Conservation (phyloP, 37 sponge, comb jelly and placozoan species). For the Hormiphora californensis region DNA sequence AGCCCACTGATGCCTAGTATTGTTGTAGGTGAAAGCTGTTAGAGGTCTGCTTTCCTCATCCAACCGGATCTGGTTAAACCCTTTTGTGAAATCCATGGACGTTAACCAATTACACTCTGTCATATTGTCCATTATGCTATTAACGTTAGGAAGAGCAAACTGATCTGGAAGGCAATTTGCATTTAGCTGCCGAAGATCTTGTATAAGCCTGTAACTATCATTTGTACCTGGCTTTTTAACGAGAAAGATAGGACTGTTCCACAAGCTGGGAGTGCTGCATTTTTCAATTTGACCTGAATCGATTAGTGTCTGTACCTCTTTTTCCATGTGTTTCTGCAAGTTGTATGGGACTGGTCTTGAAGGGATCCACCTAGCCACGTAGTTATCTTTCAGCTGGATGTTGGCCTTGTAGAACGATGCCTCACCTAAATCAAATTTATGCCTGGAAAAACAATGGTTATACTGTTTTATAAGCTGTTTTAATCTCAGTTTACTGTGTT, state of each 20-base stretch:
- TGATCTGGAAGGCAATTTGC: neutral
- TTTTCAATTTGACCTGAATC: neutral
- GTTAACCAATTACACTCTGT: constrained; percentile 50
- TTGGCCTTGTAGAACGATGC: constrained; percentile 43
- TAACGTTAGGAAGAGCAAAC: constrained; percentile 9
- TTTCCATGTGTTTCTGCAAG: neutral
- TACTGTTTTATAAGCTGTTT: constrained; percentile 5
- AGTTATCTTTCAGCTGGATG: neutral
- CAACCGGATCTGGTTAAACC: neutral
- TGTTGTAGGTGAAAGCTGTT: neutral
- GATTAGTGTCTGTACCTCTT: constrained; percentile 27
- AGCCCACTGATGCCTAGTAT: neutral
- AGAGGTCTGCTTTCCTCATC: neutral
- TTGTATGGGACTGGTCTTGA: constrained; percentile 24
- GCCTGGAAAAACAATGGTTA: constrained; percentile 26
- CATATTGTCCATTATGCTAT: constrained; percentile 33
- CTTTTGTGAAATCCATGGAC: neutral
- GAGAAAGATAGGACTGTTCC: neutral
- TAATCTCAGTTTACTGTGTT: neutral
- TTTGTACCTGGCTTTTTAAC: neutral
- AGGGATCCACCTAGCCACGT: constrained; percentile 10
- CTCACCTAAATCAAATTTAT: constrained; percentile 1
- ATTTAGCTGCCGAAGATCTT: neutral
- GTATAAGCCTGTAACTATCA: neutral
- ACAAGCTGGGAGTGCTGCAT: neutral